phyloP scores from a whole-genome alignment of 2,888 invertebrate genomes.

The Serripes groenlandicus region DNA sequence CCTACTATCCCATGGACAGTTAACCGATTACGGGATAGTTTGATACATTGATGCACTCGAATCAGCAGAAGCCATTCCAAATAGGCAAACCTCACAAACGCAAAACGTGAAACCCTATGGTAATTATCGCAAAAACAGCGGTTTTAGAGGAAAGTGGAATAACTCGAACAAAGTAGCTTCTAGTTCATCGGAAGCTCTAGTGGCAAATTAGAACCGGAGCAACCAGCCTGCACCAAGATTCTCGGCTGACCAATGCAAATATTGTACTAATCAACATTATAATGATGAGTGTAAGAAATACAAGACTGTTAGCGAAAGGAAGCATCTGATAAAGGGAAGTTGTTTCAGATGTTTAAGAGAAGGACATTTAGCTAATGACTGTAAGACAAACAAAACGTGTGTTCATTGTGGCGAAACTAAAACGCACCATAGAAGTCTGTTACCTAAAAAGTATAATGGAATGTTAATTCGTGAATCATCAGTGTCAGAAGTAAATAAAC shows the following conservation, averaged over 20 bases:
- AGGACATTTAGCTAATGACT: conserved; percentile 19
- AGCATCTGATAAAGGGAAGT: not conserved
- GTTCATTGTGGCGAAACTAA: conserved; percentile 28
- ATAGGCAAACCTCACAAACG: not conserved
- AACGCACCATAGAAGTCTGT: conserved; percentile 4
- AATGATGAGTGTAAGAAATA: conserved; percentile 15
- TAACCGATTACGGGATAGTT: not conserved
- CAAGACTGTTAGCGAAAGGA: conserved; percentile 1
- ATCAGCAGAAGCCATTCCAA: conserved; percentile 4
- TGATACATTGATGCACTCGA: not conserved
- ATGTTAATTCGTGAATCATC: conserved; percentile 1
- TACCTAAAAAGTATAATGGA: conserved; percentile 18
- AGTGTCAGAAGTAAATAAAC: not conserved
- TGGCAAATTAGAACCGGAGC: not conserved
- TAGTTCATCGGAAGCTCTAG: not conserved
- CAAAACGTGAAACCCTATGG: not conserved
- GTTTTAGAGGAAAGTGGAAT: not conserved
- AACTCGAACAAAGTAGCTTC: not conserved
- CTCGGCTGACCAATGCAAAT: not conserved
- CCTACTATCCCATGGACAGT: conserved; percentile 3
- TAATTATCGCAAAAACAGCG: not conserved
- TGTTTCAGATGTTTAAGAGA: conserved; percentile 21
- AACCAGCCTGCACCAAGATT: not conserved
- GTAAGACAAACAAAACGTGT: conserved; percentile 13
- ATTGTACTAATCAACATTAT: conserved; percentile 1